Base-by-base conservation (phyloP, 2,113 vertebrate species). In the Pandion haliaetus region DNA sequence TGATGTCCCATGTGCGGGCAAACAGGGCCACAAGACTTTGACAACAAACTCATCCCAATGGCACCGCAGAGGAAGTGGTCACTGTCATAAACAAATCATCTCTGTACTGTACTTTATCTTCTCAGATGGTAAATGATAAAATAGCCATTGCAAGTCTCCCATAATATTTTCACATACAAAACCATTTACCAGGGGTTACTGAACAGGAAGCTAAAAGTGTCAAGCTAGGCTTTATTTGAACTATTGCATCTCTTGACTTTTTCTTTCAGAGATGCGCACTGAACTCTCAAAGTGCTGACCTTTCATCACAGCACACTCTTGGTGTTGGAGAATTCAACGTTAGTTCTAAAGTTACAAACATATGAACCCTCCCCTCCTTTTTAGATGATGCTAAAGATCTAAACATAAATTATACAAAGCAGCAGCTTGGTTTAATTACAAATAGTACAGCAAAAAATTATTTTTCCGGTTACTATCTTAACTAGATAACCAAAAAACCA, bases 391-490 rank as follows among this genome's bases (percentile, higher is more conserved):
- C 13, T 59, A 58, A 95, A 86, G 50, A 31, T 58, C 59, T 63
- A 78, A 84, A 66, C 10, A 36, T 31, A 82, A 83, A 81, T 44
- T 54, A 70, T 7, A 50, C 13, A 52, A 82, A 88, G 44, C 0
- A 95, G 21, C 28, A 90, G 34, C n/a, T 89, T 91, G 34, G 29
- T 62, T 83, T 88, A 82, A 84, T 82, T 67, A 76, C 7, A 92
- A 63, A 28, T 8, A 90, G 63, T 42, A 70, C 42, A 86, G 34
- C 6, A 88, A 78, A 78, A 54, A 76, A 25, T 6, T 21, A 54
- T 45, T 88, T 88, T 84, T 81, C 55, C 42, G 47, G 24, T 83
- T 86, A 65, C 36, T 36, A 66, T 63, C 52, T 79, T 86, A 70
- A 38, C 55, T n/a, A 58, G 26, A 76, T 63, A 88, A 38, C 32